Base-by-base conservation (phyloP, 2,888 invertebrate species). In the Phragmatobia fuliginosa region DNA sequence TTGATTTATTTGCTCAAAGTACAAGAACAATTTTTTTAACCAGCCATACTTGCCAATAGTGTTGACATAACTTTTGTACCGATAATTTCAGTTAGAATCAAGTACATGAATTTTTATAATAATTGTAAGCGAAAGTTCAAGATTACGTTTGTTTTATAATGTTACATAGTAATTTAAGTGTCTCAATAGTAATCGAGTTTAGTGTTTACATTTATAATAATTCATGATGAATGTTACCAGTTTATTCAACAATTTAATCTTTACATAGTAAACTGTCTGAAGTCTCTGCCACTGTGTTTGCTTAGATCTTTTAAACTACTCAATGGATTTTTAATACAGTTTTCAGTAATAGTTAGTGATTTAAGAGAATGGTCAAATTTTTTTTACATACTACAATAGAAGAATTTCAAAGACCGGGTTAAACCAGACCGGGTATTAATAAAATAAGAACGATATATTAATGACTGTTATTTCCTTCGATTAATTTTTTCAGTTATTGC, bases 151-250 rank as follows among this genome's bases (percentile, higher is more conserved):
- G 16, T 56, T 28, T 56, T 28, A 16, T 28, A 16, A 28, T 18
- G 6, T 25, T 25, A 62, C 38, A 62, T 31, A 62, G 1, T 41
- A 41, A 62, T 38, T 31, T 21, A 41, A 31, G 31, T 21, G 41
- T 41, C 41, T 8, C 38, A 38, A 62, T 31, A 10, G 21, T 62
- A 21, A 28, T 28, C 25, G 28, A 62, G 7, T 25, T 21, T 31
- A 62, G 11, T 62, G 31, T 62, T 62, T 11, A 28, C 62, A 62
- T 31, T 45, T 32, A n/a, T 21, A 62, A 45, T 31, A 32, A 16
- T 63, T 11, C n/a, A 52, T 63, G n/a, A 21, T 45, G 21, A 49
- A 64, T 64, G 32, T 64, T 64, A 49, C n/a, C 49, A 52, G 25
- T 52, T 49, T 64, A 14, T 63, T 7, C 14, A 31, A 45, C n/a